A percentile compares a stretch with the other conserved stretches of the same genome.
These are phyloP conservation scores for Macroglossus sobrinus DNA, from an alignment of 2,113 vertebrate species.

Conservation along the genomic window DNA sequence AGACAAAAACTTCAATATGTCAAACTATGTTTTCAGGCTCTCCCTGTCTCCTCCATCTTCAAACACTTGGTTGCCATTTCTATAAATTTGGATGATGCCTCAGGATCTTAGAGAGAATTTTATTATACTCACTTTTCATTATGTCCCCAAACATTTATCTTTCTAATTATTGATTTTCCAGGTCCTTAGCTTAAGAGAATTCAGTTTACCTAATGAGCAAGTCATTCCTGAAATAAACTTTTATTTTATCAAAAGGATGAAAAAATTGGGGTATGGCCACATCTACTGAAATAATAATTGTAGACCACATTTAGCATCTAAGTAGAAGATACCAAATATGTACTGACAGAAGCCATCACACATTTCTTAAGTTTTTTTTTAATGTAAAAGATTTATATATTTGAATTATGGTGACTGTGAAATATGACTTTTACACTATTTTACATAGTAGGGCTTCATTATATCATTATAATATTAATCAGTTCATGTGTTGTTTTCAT, in stretches of 20 bases:
- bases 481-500: background rate
- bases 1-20: conserved; percentile 59
- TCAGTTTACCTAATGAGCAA: conserved; percentile 42
- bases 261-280: conserved; percentile 61
- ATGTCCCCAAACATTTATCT: conserved; percentile 53
- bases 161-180: conserved; percentile 46
- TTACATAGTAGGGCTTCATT: background rate
- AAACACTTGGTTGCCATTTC: conserved; percentile 54
- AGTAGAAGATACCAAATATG: background rate
- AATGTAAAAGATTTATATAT: conserved; percentile 49
- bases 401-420: conserved; percentile 54
- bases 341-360: background rate
- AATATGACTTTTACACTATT: conserved; percentile 57
- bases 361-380: conserved; percentile 27
- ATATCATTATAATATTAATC: background rate
- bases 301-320: conserved; percentile 47
- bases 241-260: conserved; percentile 49
- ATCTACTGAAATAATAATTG: conserved; percentile 48
- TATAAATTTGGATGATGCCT: conserved; percentile 70
- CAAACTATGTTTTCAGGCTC: conserved; percentile 49
- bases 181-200: conserved; percentile 25
- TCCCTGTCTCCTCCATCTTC: background rate
- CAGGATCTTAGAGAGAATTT: conserved; percentile 37
- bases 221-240: conserved; percentile 36
- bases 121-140: conserved; percentile 72